Conservation (phyloP, 2,797 vertebrate species). For the Ceyx erithaca region DNA sequence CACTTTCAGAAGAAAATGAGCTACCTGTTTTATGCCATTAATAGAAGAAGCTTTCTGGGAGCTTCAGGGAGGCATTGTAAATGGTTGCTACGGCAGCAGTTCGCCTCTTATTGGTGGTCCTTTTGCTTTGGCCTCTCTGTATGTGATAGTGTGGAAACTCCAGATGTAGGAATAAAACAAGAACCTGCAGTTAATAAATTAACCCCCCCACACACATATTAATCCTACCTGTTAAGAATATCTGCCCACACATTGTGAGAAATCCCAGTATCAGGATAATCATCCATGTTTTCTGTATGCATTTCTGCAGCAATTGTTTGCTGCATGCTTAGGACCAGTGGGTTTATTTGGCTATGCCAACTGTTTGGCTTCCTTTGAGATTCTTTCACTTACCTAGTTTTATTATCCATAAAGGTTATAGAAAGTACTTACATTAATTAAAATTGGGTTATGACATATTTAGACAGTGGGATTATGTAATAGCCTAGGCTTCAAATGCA, state of each 20-base stretch:
- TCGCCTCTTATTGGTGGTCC: not conserved
- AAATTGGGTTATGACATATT: not conserved
- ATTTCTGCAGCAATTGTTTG: not conserved
- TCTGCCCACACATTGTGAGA: not conserved
- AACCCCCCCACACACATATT: not conserved
- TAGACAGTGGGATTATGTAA: conserved; percentile 14
- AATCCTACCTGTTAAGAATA: conserved; percentile 15
- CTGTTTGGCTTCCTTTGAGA: not conserved
- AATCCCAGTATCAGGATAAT: not conserved
- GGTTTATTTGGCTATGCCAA: not conserved
- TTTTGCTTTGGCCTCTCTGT: not conserved
- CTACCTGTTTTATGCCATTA: not conserved
- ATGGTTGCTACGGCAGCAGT: conserved; percentile 27
- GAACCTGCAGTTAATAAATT: conserved; percentile 7
- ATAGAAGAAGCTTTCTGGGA: not conserved
- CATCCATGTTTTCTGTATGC: not conserved
- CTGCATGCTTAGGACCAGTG: not conserved
- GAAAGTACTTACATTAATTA: not conserved
- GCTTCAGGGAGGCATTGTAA: not conserved
- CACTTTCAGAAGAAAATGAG: not conserved
- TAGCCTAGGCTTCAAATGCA: not conserved
- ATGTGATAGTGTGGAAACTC: not conserved
- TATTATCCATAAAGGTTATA: not conserved
- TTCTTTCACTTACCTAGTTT: conserved; percentile 6
- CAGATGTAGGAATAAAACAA: not conserved